phyloP scores from a whole-genome alignment of 2,113 vertebrate genomes.

The Leucoraja erinaceus region DNA sequence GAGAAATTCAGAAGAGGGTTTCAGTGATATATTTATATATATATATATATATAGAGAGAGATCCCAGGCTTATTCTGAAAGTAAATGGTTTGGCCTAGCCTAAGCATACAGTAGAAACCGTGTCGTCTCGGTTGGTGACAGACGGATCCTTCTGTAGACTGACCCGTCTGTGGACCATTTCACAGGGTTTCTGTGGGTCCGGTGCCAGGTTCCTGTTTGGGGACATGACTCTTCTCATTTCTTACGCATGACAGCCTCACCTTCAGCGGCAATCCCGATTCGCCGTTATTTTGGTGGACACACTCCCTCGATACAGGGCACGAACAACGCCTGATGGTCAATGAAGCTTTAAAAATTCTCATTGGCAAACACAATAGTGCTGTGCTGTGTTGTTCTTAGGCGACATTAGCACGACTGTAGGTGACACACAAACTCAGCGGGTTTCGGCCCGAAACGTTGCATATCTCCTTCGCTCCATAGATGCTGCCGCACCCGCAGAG shows the following conservation, averaged over 20 bases:
- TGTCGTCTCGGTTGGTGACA: background rate
- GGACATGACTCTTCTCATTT: conserved; percentile 20
- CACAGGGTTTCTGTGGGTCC: conserved; percentile 6
- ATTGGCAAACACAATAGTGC: conserved; percentile 26
- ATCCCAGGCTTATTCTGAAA: background rate
- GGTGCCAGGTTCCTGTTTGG: conserved; percentile 13
- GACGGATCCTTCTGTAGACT: background rate
- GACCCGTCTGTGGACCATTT: background rate
- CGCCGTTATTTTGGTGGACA: conserved; percentile 4
- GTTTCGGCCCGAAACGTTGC: too few relatives aligned
- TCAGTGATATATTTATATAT: background rate
- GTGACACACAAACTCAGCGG: too few relatives aligned
- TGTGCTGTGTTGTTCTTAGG: conserved; percentile 8
- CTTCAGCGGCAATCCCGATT: conserved; percentile 5
- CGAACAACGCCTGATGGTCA: conserved; percentile 12
- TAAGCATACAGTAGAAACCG: background rate
- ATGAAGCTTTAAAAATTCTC: conserved; percentile 27
- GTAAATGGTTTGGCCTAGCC: background rate
- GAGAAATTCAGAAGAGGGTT: background rate
- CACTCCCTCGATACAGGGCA: background rate
- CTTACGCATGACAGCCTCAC: conserved; percentile 2
- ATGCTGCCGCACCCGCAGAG: too few relatives aligned
- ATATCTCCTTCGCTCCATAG: too few relatives aligned
- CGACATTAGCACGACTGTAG: background rate
- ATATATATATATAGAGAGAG: too few relatives aligned